Evolutionary conservation across 1,140 invertebrate species (phyloP).

Genomic region (Drosophila novamexicana): DNA sequence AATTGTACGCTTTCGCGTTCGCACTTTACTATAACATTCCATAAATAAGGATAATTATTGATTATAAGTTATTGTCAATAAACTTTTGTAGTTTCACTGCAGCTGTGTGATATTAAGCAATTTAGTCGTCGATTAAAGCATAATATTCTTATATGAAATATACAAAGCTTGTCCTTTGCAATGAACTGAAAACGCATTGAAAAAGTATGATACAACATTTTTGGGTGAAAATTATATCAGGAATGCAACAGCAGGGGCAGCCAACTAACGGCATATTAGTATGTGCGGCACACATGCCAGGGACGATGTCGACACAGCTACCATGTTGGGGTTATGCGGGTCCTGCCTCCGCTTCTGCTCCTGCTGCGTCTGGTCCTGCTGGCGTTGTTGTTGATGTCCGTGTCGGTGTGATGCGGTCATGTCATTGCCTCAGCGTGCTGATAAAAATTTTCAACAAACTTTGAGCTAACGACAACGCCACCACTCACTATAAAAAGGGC

Average conservation of each 20-base stretch:
- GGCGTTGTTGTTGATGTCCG: conserved; percentile 47
- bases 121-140: too few species aligned
- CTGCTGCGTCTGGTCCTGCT: conserved; percentile 12
- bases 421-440: conserved; percentile 76
- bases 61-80: too few species aligned
- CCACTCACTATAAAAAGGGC: conserved; percentile 19
- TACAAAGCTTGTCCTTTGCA: not conserved
- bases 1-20: too few species aligned
- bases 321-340: conserved; percentile 60
- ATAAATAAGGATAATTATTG: too few species aligned
- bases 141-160: too few species aligned
- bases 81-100: too few species aligned
- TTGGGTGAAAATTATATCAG: conserved; percentile 20
- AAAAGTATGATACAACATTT: conserved; percentile 11
- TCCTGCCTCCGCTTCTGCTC: not conserved
- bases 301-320: conserved; percentile 41
- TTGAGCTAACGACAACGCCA: conserved; percentile 74
- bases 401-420: conserved; percentile 76
- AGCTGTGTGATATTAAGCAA: too few species aligned
- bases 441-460: conserved; percentile 81
- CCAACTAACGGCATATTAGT: conserved; percentile 75
- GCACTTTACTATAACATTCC: too few species aligned
- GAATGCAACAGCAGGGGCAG: conserved; percentile 44
- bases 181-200: conserved; percentile 21
- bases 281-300: conserved; percentile 62